phyloP scores from a whole-genome alignment of 2,888 invertebrate species.

The Drosophila putrida region DNA sequence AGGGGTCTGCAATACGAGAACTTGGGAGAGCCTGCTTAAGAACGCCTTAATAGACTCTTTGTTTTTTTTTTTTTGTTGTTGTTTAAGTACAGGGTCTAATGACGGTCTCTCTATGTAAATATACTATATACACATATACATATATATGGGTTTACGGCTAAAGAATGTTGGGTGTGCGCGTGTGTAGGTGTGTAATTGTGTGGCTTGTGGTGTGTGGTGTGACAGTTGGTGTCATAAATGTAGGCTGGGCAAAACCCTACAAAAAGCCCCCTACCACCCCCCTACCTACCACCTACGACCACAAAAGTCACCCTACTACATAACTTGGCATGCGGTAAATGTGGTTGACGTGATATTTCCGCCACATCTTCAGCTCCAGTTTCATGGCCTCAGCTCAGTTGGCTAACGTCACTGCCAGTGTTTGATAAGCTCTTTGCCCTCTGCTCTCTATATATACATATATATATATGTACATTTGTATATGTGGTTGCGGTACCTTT shows the following conservation, averaged over 20 bases:
- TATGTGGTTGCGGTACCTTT: slow-evolving; percentile 13
- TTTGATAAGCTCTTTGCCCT: slow-evolving; percentile 20
- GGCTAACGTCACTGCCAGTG: slow-evolving; percentile 50
- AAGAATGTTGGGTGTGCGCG: slow-evolving; percentile 1
- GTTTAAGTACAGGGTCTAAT: background rate
- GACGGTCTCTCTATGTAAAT: background rate
- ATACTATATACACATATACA: background rate
- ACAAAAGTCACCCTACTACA: slow-evolving; percentile 3
- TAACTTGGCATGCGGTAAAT: slow-evolving; percentile 2
- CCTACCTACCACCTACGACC: background rate
- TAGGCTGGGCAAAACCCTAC: slow-evolving; percentile 15
- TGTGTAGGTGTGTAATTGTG: slow-evolving; percentile 9
- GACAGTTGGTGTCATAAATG: slow-evolving; percentile 54
- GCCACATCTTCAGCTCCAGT: slow-evolving; percentile 66
- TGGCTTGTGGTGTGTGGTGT: slow-evolving; percentile 19
- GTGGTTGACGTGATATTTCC: slow-evolving; percentile 64
- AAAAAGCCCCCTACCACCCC: too few species aligned
- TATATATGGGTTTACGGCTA: slow-evolving; percentile 5
- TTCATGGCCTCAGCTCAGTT: slow-evolving; percentile 41
- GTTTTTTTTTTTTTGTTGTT: too few species aligned
- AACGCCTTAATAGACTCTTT: too few species aligned
- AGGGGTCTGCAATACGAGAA: too few species aligned
- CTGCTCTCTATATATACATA: background rate
- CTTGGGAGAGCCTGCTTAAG: too few species aligned
- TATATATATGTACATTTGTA: too few species aligned